Base-by-base conservation (phyloP, 2,113 vertebrate genomes). In the Telmatochromis sp. region DNA sequence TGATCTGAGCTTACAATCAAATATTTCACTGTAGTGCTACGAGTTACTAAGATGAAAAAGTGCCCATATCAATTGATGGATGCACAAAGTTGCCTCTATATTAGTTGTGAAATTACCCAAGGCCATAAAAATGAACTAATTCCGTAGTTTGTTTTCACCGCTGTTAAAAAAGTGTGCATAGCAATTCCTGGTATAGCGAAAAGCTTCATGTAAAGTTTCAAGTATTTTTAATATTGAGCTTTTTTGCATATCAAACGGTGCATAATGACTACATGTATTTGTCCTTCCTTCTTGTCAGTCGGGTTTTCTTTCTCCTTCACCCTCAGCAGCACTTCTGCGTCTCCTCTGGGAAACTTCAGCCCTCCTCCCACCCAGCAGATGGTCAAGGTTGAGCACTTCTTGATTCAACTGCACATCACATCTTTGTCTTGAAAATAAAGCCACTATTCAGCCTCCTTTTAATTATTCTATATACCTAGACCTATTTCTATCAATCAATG, bases 371-470 rank as follows among this genome's bases (percentile, higher is more conserved):
- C 65, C 89, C 81, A 85, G 86, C 94, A 95, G 90, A 93, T 93
- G 94, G 90, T 91, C 89, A 93, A 91, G 93, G 94, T 94, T 84
- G 86, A 90, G 68, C 80, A 85, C 92, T 91, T 86, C 40, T 79
- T 21, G 79, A 92, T 84, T 78, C 82, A 5, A 19, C 79, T 55
- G 88, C 85, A 92, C 91, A 87, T 92, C 87, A 89, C 73, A 84
- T 83, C 84, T 54, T 23, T 50, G 42, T 87, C 84, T 73, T 42
- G 7, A 86, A 92, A 91, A 91, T 21, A 4, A 82, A 91, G 37
- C 45, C 58, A 35, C 82, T 28, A 9, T 51, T n/a, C 75, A 82
- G 54, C n/a, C 33, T 33, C 13, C 50, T 23, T 60, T 9, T 33
- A 17, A 57, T 55, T 19, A 31, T 51, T 37, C 42, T 31, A 6